Evolutionary conservation across 2,888 invertebrate genomes (phyloP), one percentile per base, ranked within the genome.

Genomic region (Dione juno): DNA sequence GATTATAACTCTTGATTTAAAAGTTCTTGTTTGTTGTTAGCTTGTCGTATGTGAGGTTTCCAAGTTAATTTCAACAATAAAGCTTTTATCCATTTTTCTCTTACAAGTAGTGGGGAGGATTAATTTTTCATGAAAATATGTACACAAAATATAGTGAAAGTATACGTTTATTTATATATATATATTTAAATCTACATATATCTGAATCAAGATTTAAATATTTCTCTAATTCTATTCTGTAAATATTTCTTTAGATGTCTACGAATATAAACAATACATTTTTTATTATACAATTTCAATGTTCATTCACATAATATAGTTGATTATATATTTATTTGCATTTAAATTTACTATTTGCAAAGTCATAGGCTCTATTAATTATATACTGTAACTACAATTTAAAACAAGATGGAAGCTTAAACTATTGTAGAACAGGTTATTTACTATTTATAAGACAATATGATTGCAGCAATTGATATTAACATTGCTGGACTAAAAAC

Each of bases 11-110:
- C 63, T 67, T 43, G 19, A 21, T 14, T 63, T 50, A 28, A 37
- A 68, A 54, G 54, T 68, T 63, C 43, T 54, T 63, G 45, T 68
- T 64, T 63, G 54, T 69, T 69, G 54, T 67, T 41, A 64, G 68
- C 54, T 63, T 14, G 41, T 53, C 48, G 54, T 45, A 21, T 54
- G 54, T 64, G 6, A 48, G 63, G 45, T 68, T 63, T 63, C n/a
- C 35, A 21, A 68, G 53, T 54, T 53, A 68, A 53, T 63, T 68
- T 52, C 53, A 63, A 54, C 52, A 54, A 68, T 54, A 48, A 68
- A 54, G 45, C 52, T 68, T 21, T 43, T 48, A 54, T 13, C 45
- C 37, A 57, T 54, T 40, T 64, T 69, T 48, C 45, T 40, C 48
- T 40, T 21, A 53, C 21, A 45, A 40, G 37, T 58, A 40, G 57